Percentiles rank a stretch among this genome's conserved stretches.
phyloP scores from a whole-genome alignment of 2,797 vertebrate species.

The Aeoliscus strigatus region DNA sequence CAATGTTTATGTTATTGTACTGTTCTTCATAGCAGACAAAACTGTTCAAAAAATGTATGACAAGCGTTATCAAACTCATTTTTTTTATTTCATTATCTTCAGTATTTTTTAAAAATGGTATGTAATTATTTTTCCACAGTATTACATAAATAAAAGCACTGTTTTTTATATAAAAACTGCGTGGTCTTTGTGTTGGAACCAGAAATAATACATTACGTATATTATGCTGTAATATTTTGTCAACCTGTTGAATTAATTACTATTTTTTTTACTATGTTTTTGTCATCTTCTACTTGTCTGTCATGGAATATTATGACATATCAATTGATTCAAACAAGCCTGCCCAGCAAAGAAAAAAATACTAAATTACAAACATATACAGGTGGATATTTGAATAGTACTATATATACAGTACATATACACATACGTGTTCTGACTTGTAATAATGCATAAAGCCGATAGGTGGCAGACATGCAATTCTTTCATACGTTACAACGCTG shows the following conservation, averaged over 20 bases:
- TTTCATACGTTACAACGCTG: accelerated
- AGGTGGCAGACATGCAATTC: conserved; percentile 16
- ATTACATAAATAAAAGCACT: conserved; percentile 86
- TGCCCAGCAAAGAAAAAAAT: too few species aligned
- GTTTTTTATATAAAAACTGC: conserved; percentile 71
- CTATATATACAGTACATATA: too few species aligned
- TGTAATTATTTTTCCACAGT: conserved; percentile 87
- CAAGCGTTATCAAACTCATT: conserved; percentile 75
- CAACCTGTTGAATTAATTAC: too few species aligned
- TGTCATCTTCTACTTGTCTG: too few species aligned
- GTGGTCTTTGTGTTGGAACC: background rate
- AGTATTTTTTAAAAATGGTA: conserved; percentile 84
- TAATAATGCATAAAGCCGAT: background rate
- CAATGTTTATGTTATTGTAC: conserved; percentile 80
- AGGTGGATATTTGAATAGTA: too few species aligned
- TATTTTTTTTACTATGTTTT: too few species aligned
- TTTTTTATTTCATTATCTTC: conserved; percentile 80
- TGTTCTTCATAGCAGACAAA: conserved; percentile 82
- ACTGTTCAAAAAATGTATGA: conserved; percentile 77
- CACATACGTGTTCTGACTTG: too few species aligned
- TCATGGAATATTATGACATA: too few species aligned
- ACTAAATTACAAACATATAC: too few species aligned
- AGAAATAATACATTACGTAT: too few species aligned
- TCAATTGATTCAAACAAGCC: too few species aligned
- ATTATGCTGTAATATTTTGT: too few species aligned